A percentile compares a stretch with the other conserved stretches of the same genome.
These are phyloP conservation scores for Porphyrio hochstetteri DNA, from an alignment of 2,113 vertebrate species.

Conservation along the genomic window DNA sequence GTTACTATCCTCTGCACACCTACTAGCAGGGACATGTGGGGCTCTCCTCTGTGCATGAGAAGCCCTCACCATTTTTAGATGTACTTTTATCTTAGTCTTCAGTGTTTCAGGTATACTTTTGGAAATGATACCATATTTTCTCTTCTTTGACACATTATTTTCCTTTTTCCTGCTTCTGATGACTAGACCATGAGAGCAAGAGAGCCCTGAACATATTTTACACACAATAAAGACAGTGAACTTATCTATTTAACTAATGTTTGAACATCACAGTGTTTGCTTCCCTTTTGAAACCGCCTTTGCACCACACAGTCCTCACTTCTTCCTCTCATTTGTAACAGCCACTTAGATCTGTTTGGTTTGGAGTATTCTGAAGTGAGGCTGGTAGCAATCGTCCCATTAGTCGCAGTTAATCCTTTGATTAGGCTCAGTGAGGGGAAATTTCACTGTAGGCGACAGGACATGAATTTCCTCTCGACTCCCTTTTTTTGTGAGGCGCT, in stretches of 20 bases:
- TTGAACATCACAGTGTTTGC: background rate
- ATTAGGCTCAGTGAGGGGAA: background rate
- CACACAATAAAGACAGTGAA: background rate
- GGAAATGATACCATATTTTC: background rate
- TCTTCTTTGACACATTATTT: background rate
- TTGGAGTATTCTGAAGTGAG: background rate
- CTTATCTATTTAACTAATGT: background rate
- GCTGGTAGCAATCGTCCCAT: background rate
- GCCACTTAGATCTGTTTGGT: background rate
- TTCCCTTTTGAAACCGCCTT: background rate
- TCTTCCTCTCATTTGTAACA: background rate
- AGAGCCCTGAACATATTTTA: background rate
- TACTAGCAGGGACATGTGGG: background rate
- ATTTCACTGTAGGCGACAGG: background rate
- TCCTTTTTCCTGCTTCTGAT: background rate
- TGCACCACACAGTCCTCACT: background rate
- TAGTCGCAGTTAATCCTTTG: background rate
- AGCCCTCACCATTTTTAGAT: background rate
- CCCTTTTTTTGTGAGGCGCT: background rate
- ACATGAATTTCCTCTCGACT: background rate
- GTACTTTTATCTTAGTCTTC: background rate
- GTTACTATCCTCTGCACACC: background rate
- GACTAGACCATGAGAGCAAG: background rate
- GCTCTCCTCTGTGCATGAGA: background rate
- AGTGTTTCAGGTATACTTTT: background rate